A percentile compares a stretch with the other conserved stretches of the same genome.
Conservation (phyloP, 1,140 invertebrate species). For the Ephestia elutella region DNA sequence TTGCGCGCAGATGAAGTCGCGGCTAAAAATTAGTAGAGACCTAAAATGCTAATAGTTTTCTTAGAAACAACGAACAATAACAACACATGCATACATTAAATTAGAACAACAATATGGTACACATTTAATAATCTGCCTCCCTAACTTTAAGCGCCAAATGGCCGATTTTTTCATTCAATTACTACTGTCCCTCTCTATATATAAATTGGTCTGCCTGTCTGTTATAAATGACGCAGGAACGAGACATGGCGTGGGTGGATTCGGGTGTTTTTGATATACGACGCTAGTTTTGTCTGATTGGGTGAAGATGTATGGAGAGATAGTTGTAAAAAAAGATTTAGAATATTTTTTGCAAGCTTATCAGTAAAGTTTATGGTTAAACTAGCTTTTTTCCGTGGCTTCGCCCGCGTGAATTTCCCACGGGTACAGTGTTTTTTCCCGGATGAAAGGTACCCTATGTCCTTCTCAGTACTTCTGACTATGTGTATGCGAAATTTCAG, state of each 20-base stretch:
- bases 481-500: no score
- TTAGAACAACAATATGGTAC: not conserved
- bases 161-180: slow-evolving; percentile 68
- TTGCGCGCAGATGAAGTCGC: no score
- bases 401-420: no score
- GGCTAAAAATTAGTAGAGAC: no score
- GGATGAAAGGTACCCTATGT: no score
- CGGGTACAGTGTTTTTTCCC: no score
- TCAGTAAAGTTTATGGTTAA: no score
- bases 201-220: slow-evolving; percentile 63
- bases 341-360: no score
- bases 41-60: not conserved
- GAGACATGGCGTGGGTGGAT: slow-evolving; percentile 51
- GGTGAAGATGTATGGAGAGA: not conserved
- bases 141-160: slow-evolving; percentile 33
- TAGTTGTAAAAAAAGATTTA: not conserved
- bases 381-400: no score
- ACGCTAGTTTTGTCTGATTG: not conserved
- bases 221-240: slow-evolving; percentile 46
- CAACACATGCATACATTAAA: not conserved
- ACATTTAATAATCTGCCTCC: not conserved
- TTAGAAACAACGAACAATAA: not conserved
- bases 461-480: no score
- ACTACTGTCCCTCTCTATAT: slow-evolving; percentile 56
- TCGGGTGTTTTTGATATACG: not conserved